These are phyloP conservation scores for Epinotia bilunana DNA, from an alignment of 2,888 invertebrate species.

Conservation along the genomic window DNA sequence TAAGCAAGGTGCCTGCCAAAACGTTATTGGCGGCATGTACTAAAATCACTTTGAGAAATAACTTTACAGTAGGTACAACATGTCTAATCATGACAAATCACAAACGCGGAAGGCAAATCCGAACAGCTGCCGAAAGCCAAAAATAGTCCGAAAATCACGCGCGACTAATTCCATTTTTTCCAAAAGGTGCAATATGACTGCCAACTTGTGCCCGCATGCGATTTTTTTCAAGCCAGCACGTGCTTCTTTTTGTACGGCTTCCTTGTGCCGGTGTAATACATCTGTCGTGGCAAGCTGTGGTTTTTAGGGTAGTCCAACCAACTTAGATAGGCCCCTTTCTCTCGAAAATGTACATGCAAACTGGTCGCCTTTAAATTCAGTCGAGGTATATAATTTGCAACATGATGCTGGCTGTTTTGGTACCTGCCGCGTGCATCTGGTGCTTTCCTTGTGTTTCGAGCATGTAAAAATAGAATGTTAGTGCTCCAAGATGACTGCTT, in stretches of 20 bases:
- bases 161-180: constrained; percentile 60
- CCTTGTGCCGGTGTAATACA: constrained; percentile 74
- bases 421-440: constrained; percentile 80
- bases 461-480: constrained; percentile 71
- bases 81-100: constrained; percentile 32
- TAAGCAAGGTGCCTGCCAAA: constrained; percentile 6
- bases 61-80: constrained; percentile 6
- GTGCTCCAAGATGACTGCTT: constrained; percentile 47
- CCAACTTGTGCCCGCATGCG: constrained; percentile 82
- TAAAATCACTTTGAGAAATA: constrained; percentile 12
- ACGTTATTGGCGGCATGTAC: constrained; percentile 12
- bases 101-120: constrained; percentile 26
- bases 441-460: constrained; percentile 70
- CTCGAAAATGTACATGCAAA: constrained; percentile 14
- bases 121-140: constrained; percentile 55
- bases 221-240: constrained; percentile 78
- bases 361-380: constrained; percentile 51
- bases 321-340: constrained; percentile 50
- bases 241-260: constrained; percentile 77
- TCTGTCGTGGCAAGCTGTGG: constrained; percentile 81
- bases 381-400: constrained; percentile 72
- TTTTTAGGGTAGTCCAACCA: constrained; percentile 63
- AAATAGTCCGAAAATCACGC: constrained; percentile 73
- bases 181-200: constrained; percentile 64
- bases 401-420: constrained; percentile 72